Percentiles rank a stretch among this genome's conserved stretches.
phyloP scores from a whole-genome alignment of 2,113 vertebrate species.

The Carettochelys insculpta region DNA sequence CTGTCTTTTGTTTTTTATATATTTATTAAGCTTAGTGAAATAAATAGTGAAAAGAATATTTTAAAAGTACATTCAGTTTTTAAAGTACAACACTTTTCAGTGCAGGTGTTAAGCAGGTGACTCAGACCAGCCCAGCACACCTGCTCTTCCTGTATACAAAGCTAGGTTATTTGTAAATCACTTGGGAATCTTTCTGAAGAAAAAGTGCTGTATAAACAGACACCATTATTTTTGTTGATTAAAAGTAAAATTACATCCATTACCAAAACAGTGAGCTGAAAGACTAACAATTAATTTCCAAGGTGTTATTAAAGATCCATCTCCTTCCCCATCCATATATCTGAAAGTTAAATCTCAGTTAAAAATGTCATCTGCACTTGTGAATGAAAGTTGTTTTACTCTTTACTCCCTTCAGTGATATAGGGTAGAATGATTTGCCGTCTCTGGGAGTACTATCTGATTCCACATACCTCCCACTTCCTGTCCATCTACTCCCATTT shows the following conservation, averaged over 20 bases:
- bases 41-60: background rate
- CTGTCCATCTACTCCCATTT: background rate
- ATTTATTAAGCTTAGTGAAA: accelerated
- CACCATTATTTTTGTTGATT: background rate
- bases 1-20: background rate
- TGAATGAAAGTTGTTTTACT: background rate
- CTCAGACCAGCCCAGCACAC: background rate
- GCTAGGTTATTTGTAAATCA: background rate
- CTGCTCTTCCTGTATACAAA: accelerated
- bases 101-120: background rate
- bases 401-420: background rate
- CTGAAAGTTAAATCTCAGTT: background rate
- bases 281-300: background rate
- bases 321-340: background rate
- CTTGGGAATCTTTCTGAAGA: background rate
- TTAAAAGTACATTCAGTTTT: background rate
- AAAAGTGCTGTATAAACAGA: background rate
- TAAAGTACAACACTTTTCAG: background rate
- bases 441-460: background rate
- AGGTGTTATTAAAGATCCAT: background rate
- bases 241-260: background rate
- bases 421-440: background rate
- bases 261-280: background rate
- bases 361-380: background rate
- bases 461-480: slow-evolving; percentile 12